Evolutionary conservation across 2,113 vertebrate genomes (phyloP).

Genomic region (Rhabdomys dilectus): DNA sequence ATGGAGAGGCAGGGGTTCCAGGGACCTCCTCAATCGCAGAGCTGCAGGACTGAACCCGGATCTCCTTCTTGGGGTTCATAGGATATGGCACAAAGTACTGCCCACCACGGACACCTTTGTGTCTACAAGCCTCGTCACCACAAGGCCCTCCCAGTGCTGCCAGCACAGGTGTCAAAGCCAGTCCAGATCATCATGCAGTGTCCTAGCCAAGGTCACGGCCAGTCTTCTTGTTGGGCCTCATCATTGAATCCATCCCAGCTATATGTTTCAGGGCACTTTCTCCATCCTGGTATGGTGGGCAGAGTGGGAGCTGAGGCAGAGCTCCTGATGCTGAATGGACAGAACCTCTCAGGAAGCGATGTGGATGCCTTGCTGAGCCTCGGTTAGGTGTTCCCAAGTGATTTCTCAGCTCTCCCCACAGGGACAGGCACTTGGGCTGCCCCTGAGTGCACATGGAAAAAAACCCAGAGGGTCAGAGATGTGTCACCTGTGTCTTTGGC

Average conservation of each 20-base stretch:
- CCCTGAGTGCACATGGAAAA: neutral
- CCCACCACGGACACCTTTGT: fast-evolving
- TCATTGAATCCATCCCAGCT: neutral
- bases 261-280: neutral
- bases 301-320: neutral
- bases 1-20: neutral
- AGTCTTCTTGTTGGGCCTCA: neutral
- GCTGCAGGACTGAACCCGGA: neutral
- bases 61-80: neutral
- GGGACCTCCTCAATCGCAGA: neutral
- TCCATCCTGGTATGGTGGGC: neutral
- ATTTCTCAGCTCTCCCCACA: neutral
- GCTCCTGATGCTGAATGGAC: neutral
- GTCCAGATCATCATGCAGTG: fast-evolving
- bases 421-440: neutral
- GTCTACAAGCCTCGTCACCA: neutral
- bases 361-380: neutral
- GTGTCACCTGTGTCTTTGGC: neutral
- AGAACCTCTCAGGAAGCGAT: neutral
- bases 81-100: neutral
- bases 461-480: neutral
- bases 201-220: neutral
- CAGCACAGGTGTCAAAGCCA: neutral
- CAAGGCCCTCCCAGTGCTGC: neutral
- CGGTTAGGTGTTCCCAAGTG: fast-evolving